Conservation (phyloP, 2,797 vertebrate genomes). For the Dromococcyx pavoninus region DNA sequence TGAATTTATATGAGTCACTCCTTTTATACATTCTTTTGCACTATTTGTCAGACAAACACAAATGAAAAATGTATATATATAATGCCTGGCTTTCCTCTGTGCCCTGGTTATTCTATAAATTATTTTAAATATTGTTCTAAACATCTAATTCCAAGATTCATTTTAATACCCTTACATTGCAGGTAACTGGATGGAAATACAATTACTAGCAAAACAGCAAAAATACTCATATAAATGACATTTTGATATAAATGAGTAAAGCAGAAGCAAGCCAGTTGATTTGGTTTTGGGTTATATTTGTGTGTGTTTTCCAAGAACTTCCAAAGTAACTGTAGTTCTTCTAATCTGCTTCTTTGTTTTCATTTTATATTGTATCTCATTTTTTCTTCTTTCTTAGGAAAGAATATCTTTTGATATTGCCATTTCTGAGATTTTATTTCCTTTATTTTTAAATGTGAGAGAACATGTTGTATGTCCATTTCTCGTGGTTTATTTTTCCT, state of each 20-base stretch:
- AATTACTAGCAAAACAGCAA: neutral
- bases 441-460: constrained; percentile 68
- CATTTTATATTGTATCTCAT: neutral
- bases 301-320: neutral
- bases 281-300: neutral
- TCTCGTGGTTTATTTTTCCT: constrained; percentile 77
- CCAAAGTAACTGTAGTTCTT: neutral
- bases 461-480: constrained; percentile 74
- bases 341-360: constrained; percentile 14
- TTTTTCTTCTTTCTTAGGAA: constrained; percentile 41
- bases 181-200: neutral
- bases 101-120: neutral
- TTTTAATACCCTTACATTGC: neutral
- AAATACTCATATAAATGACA: neutral
- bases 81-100: neutral
- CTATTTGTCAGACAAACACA: neutral
- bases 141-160: neutral
- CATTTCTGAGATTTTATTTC: constrained; percentile 18
- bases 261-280: neutral
- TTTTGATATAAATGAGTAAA: neutral
- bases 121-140: neutral
- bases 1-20: neutral
- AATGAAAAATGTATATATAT: neutral
- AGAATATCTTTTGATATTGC: constrained; percentile 58
- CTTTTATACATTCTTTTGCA: neutral